These are phyloP conservation scores for Druon quercuslanigerum DNA, from an alignment of 1,140 invertebrate genomes.

Conservation along the genomic window DNA sequence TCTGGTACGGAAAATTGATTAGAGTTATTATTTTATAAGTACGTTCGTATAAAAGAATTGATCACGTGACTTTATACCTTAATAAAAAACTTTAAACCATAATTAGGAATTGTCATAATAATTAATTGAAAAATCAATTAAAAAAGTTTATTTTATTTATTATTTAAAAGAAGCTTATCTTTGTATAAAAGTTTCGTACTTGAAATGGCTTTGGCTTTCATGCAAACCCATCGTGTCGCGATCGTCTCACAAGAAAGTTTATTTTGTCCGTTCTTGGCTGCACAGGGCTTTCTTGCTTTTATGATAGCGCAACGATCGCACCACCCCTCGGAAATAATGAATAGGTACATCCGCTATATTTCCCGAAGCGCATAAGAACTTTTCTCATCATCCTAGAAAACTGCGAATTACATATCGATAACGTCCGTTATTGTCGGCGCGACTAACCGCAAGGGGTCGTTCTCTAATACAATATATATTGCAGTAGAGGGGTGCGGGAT, in stretches of 20 bases:
- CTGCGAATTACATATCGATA: constrained; percentile 30
- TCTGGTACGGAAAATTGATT: no score
- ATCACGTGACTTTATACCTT: no score
- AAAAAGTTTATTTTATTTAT: no score
- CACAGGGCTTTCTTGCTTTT: constrained; percentile 15
- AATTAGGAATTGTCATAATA: no score
- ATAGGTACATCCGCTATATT: constrained; percentile 29
- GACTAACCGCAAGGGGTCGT: constrained; percentile 25
- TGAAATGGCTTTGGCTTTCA: constrained; percentile 9
- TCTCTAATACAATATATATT: background rate
- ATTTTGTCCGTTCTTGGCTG: constrained; percentile 16
- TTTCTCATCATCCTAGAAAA: constrained; percentile 28
- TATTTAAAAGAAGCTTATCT: background rate
- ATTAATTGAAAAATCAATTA: no score
- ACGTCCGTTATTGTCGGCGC: constrained; percentile 23
- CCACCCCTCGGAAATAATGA: constrained; percentile 11
- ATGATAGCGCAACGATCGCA: constrained; percentile 1
- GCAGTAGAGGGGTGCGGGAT: background rate
- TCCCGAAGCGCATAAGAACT: constrained; percentile 30
- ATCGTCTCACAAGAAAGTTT: constrained; percentile 29
- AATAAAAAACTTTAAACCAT: no score
- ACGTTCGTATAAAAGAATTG: no score
- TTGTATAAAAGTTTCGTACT: background rate
- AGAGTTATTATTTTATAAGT: no score
- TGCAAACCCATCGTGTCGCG: constrained; percentile 25